Percentiles rank a stretch among this genome's conserved stretches.
These are phyloP conservation scores for Erannis defoliaria DNA, from an alignment of 2,888 invertebrate genomes.

Conservation along the genomic window DNA sequence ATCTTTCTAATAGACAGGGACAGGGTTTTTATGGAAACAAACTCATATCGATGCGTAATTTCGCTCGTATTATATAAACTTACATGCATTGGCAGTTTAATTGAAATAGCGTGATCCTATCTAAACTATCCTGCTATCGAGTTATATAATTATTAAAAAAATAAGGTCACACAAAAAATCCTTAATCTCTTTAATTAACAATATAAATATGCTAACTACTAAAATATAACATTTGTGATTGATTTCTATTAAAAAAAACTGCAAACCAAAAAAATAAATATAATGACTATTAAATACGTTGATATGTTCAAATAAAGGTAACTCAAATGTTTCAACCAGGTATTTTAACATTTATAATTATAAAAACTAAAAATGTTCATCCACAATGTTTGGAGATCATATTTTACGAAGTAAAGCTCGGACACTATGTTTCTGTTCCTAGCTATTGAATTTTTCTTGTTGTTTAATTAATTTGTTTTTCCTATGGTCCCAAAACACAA, in stretches of 20 bases:
- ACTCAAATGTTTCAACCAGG: background rate
- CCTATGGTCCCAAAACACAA: constrained; percentile 7
- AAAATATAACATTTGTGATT: background rate
- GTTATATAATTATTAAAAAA: constrained; percentile 42
- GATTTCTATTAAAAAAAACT: background rate
- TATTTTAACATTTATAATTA: background rate
- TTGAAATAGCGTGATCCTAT: constrained; percentile 51
- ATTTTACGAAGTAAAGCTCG: too few relatives aligned
- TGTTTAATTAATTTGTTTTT: background rate
- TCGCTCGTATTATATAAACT: constrained; percentile 26
- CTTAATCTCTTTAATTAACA: constrained; percentile 7
- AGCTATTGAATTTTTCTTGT: too few relatives aligned
- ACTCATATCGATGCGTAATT: background rate
- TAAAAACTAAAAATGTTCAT: background rate
- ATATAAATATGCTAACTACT: background rate
- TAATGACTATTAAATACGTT: too few relatives aligned
- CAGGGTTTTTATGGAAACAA: constrained; percentile 18
- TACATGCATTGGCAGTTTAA: constrained; percentile 64
- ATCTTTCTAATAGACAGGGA: constrained; percentile 23
- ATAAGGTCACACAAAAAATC: constrained; percentile 30
- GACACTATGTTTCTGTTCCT: too few relatives aligned
- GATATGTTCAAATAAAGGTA: background rate
- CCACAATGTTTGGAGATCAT: background rate
- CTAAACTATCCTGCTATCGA: constrained; percentile 47
- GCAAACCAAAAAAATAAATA: background rate